phyloP scores from a whole-genome alignment of 2,888 invertebrate genomes.

The Oxyteleia sp. region DNA sequence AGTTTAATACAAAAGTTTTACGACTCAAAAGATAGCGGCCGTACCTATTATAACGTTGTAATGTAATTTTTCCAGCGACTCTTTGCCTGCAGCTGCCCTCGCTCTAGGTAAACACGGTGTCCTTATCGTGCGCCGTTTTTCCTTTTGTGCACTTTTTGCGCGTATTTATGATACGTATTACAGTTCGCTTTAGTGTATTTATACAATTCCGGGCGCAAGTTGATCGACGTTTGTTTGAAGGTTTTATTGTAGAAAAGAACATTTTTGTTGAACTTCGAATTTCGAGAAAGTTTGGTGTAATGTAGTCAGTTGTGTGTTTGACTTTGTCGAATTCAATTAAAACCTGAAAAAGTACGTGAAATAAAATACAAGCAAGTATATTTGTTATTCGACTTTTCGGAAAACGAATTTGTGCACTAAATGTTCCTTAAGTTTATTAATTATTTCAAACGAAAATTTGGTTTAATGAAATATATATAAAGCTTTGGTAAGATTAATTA shows the following conservation, averaged over 20 bases:
- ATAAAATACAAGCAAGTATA: too few species aligned
- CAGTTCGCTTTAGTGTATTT: constrained; percentile 25
- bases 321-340: constrained; percentile 16
- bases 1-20: constrained; percentile 75
- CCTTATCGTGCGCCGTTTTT: constrained; percentile 35
- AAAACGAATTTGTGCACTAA: too few species aligned
- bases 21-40: constrained; percentile 68
- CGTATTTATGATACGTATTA: constrained; percentile 55
- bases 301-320: constrained; percentile 24
- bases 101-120: constrained; percentile 40
- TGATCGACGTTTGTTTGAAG: constrained; percentile 47
- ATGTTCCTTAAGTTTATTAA: too few species aligned
- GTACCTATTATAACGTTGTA: constrained; percentile 71
- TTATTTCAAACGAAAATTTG: too few species aligned
- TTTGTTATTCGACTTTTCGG: too few species aligned
- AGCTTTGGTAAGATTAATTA: too few species aligned
- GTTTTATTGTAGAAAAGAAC: constrained; percentile 24
- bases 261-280: constrained; percentile 37
- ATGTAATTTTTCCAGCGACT: constrained; percentile 68
- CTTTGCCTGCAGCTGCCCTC: constrained; percentile 48
- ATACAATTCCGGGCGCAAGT: constrained; percentile 23
- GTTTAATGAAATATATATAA: too few species aligned
- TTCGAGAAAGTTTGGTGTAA: constrained; percentile 33
- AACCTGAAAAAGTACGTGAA: neutral
- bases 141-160: constrained; percentile 28